Evolutionary conservation across 2,797 vertebrate genomes (phyloP), one percentile per base, ranked within the genome.

Genomic region (Centroberyx gerrardi): DNA sequence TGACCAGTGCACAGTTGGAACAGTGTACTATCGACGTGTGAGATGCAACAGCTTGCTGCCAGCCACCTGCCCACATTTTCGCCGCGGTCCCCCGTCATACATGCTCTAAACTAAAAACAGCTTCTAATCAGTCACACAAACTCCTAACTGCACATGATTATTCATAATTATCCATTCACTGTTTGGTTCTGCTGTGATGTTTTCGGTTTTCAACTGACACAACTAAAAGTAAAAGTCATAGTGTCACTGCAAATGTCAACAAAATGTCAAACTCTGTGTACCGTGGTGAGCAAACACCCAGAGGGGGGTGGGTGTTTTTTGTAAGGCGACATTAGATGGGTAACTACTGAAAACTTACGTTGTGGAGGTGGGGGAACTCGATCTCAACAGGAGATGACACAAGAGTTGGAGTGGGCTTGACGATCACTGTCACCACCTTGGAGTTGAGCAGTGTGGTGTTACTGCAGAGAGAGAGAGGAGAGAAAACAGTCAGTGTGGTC

Each of bases 311-410:
- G 46, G 1, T n/a, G 7, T 84, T 68, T 53, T 80, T 76, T 38
- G 2, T 52, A 61, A 44, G 65, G 67, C 80, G 79, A 53, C 48
- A 73, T 88, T 74, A 76, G 61, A 68, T 73, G 73, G 52, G 49
- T 61, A 70, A 84, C 40, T 55, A 70, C 80, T 60, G 69, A 28
- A 13, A 53, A 95, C 98, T 98, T 94, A 99, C 98, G 0, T 99
- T 99, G 88, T 97, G 94, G 71, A 98, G 94, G 83, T 99, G 98
- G 77, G 98, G 97, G 85, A 99, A 99, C 80, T 99, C 97, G 0
- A 99, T 97, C 88, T 99, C 98, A 72, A 99, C 78, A 0, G 98
- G 97, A 1, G 95, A 94, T 12, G 97, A 94, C 64, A 98, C 87
- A 14, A 97, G 95, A 1, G 93, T 92, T 0, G 97, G 96, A 3